These are phyloP conservation scores for Stenichneumon culpator DNA, from an alignment of 2,888 invertebrate species.

Conservation along the genomic window DNA sequence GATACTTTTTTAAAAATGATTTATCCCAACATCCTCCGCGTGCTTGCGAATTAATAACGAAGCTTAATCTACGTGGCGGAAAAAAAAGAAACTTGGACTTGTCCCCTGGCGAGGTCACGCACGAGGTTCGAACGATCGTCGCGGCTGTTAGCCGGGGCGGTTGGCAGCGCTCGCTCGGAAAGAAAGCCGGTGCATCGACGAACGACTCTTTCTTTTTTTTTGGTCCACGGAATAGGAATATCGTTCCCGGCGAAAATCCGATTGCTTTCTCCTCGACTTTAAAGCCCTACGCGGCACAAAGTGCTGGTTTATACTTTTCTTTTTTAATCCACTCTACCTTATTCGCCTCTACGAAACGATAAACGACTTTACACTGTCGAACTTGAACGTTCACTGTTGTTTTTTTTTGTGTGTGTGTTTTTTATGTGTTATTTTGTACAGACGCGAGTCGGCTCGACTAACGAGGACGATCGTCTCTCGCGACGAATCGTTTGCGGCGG, in stretches of 20 bases:
- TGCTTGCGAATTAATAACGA: constrained; percentile 6
- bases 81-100: constrained; percentile 64
- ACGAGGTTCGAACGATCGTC: constrained; percentile 60
- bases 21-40: not conserved
- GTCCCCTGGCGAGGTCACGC: constrained; percentile 65
- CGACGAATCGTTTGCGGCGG: constrained; percentile 65
- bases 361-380: no score
- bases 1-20: not conserved
- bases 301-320: not conserved
- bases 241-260: not conserved
- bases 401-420: not conserved
- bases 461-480: constrained; percentile 14
- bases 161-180: constrained; percentile 20
- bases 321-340: not conserved
- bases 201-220: constrained; percentile 3
- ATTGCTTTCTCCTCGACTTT: not conserved
- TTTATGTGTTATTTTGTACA: not conserved
- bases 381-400: no score
- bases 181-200: constrained; percentile 15
- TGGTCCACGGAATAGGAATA: not conserved
- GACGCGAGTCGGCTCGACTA: not conserved
- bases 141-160: constrained; percentile 44
- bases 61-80: not conserved
- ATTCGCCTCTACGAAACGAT: no score
- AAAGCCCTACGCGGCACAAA: not conserved